Percentiles rank a stretch among this genome's conserved stretches.
Evolutionary conservation across 1,140 invertebrate genomes (phyloP).

Genomic region (Drosophila mauritiana): DNA sequence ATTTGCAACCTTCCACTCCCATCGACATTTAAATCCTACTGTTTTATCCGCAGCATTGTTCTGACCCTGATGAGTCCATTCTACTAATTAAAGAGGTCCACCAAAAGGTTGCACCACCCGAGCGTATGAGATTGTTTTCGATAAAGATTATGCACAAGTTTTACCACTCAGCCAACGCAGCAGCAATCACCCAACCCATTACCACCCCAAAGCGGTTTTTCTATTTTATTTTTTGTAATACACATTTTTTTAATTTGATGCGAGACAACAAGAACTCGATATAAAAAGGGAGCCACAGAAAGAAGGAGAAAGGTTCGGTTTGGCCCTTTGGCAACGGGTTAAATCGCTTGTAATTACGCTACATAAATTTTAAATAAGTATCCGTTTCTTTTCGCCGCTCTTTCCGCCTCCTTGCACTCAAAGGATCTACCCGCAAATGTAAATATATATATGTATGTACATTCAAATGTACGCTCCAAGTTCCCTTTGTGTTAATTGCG

Average conservation of each 20-base stretch:
- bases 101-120: constrained; percentile 21
- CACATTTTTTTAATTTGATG: constrained; percentile 67
- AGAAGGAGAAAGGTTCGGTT: constrained; percentile 42
- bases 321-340: constrained; percentile 61
- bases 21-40: constrained; percentile 1
- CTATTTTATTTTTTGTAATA: constrained; percentile 55
- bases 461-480: constrained; percentile 34
- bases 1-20: neutral
- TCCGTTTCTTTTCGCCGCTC: constrained; percentile 78
- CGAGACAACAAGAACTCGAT: constrained; percentile 18
- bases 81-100: constrained; percentile 55
- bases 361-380: constrained; percentile 84
- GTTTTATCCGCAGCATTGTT: constrained; percentile 13
- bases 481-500: constrained; percentile 78
- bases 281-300: constrained; percentile 9
- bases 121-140: constrained; percentile 64
- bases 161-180: constrained; percentile 39
- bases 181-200: constrained; percentile 11
- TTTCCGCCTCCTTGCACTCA: constrained; percentile 61
- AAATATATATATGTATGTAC: constrained; percentile 6
- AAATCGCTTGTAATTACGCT: constrained; percentile 83
- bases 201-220: constrained; percentile 26
- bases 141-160: constrained; percentile 78
- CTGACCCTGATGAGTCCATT: constrained; percentile 2
- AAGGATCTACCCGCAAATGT: constrained; percentile 45